Conservation (phyloP, 2,888 invertebrate genomes). For the Chloroclystis v-ata region DNA sequence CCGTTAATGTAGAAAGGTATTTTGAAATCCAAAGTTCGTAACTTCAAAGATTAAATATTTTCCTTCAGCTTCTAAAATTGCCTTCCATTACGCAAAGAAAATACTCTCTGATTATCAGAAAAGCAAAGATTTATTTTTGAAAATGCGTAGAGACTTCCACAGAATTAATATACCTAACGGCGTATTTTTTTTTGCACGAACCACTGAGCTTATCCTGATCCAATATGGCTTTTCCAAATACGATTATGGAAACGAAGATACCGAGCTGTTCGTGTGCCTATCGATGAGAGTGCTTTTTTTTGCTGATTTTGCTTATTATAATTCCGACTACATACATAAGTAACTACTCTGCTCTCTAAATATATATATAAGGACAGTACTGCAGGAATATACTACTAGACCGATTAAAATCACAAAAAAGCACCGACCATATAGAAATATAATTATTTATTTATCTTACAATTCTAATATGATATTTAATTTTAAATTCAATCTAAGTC, state of each 20-base stretch:
- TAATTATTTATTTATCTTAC: no score
- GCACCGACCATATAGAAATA: no score
- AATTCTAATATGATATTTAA: no score
- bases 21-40: neutral
- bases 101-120: neutral
- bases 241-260: constrained; percentile 3
- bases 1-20: neutral
- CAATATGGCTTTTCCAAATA: constrained; percentile 6
- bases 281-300: neutral
- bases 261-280: neutral
- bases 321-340: no score
- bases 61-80: neutral
- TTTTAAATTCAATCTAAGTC: no score
- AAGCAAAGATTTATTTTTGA: neutral
- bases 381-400: no score
- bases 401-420: no score
- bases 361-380: no score
- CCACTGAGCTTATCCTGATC: neutral
- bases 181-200: neutral
- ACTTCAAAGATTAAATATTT: neutral
- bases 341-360: no score
- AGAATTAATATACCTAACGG: neutral
- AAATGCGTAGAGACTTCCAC: neutral
- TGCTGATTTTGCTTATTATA: no score
- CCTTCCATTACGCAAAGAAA: neutral